Percentiles rank a stretch among this genome's conserved stretches.
Evolutionary conservation across 2,888 invertebrate genomes (phyloP).

Genomic region (Escarpia spicata): DNA sequence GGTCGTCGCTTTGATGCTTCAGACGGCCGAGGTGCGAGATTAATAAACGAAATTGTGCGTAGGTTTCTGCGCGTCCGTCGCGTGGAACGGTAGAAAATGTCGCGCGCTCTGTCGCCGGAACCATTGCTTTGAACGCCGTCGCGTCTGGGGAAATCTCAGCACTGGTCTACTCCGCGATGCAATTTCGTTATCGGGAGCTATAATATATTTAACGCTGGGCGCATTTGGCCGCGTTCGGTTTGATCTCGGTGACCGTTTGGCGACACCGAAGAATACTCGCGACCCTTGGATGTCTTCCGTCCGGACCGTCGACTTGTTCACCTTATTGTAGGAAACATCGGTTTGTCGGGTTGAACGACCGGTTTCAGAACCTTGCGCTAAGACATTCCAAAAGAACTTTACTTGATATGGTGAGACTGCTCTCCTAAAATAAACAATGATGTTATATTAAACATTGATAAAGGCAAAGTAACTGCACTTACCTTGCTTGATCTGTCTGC

Average conservation of each 20-base stretch:
- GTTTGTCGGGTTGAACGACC: too few relatives aligned
- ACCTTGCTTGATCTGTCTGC: too few relatives aligned
- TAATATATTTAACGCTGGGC: neutral
- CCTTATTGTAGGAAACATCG: too few relatives aligned
- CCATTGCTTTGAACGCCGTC: neutral
- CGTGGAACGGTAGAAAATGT: neutral
- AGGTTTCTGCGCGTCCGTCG: neutral
- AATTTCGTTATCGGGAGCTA: neutral
- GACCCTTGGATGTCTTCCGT: neutral
- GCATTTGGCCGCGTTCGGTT: neutral
- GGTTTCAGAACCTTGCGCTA: too few relatives aligned
- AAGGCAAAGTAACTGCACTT: too few relatives aligned
- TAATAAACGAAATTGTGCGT: slow-evolving; percentile 16
- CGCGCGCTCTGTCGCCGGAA: neutral
- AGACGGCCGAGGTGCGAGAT: neutral
- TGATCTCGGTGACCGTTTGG: neutral
- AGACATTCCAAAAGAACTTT: too few relatives aligned
- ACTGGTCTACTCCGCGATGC: neutral
- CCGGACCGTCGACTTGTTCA: neutral
- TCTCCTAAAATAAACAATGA: too few relatives aligned
- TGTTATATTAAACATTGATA: too few relatives aligned
- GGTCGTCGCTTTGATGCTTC: neutral
- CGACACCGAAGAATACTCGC: neutral
- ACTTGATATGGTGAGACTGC: too few relatives aligned
- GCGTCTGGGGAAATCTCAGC: neutral